These are phyloP conservation scores for Thecocarcelia acutangulata DNA, from an alignment of 2,888 invertebrate genomes.

Conservation along the genomic window DNA sequence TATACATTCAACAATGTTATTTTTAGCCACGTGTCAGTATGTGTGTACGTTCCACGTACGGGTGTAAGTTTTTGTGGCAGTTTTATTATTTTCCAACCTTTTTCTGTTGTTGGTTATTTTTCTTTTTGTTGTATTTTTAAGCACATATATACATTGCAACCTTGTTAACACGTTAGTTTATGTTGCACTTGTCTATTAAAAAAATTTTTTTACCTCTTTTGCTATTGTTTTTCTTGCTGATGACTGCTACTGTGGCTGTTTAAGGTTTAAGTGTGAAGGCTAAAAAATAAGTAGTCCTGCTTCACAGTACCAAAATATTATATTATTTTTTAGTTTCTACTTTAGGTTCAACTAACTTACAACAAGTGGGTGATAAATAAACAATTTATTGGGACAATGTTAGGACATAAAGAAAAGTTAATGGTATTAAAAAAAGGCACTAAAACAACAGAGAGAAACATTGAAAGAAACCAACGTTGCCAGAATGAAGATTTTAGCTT, in stretches of 20 bases:
- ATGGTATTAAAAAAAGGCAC: too few species aligned
- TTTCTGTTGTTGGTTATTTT: neutral
- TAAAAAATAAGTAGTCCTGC: neutral
- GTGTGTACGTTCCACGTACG: too few species aligned
- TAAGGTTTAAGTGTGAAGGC: conserved; percentile 32
- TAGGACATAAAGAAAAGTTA: conserved; percentile 16
- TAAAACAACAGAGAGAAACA: too few species aligned
- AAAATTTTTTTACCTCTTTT: conserved; percentile 6
- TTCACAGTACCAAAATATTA: too few species aligned
- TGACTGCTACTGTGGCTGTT: conserved; percentile 13
- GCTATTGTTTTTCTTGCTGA: neutral
- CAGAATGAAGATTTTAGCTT: too few species aligned
- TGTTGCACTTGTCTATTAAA: conserved; percentile 64
- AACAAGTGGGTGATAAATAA: conserved; percentile 47
- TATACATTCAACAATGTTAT: conserved; percentile 19
- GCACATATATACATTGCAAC: conserved; percentile 52
- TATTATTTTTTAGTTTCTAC: conserved; percentile 4
- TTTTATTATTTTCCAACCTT: conserved; percentile 50
- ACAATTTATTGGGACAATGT: conserved; percentile 52
- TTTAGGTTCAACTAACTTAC: conserved; percentile 36
- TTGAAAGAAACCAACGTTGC: too few species aligned
- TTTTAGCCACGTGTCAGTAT: conserved; percentile 47
- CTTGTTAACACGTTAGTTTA: conserved; percentile 69
- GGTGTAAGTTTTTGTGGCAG: conserved; percentile 42
- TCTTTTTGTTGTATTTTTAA: neutral